Percentiles rank a stretch among this genome's conserved stretches.
Evolutionary conservation across 1,140 invertebrate species (phyloP).

Genomic region (Hyles euphorbiae): DNA sequence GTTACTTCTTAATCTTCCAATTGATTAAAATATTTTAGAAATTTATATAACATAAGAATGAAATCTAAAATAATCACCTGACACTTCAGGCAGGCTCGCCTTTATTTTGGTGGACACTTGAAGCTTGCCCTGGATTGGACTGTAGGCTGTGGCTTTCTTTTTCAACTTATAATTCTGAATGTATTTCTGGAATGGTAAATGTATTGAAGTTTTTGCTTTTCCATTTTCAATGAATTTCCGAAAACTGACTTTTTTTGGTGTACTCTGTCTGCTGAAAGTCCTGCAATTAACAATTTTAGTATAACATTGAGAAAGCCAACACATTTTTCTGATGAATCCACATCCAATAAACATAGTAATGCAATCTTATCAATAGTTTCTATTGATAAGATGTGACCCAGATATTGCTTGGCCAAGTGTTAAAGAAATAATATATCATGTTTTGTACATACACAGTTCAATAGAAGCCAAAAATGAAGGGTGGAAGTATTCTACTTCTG

Average conservation of each 20-base stretch:
- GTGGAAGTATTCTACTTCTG: neutral
- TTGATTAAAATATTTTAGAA: no score
- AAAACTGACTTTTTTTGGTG: conserved; percentile 65
- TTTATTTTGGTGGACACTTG: conserved; percentile 51
- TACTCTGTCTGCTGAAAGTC: conserved; percentile 60
- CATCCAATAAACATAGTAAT: no score
- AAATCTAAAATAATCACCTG: conserved; percentile 27
- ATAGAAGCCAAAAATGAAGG: conserved; percentile 6
- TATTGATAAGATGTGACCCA: no score
- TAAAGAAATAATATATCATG: no score
- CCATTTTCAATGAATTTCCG: conserved; percentile 63
- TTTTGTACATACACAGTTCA: conserved; percentile 10
- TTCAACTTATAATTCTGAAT: conserved; percentile 61
- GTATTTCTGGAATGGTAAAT: conserved; percentile 56
- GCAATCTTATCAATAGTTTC: no score
- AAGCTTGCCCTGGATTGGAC: conserved; percentile 55
- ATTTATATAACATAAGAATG: no score
- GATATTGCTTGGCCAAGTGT: no score
- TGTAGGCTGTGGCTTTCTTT: conserved; percentile 49
- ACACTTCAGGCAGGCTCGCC: conserved; percentile 46
- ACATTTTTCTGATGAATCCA: no score
- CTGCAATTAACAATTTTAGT: conserved; percentile 26
- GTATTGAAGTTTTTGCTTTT: conserved; percentile 60
- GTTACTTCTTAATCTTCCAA: no score
- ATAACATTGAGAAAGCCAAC: no score